phyloP scores from a whole-genome alignment of 2,888 invertebrate genomes.

The Platycheirus albimanus region DNA sequence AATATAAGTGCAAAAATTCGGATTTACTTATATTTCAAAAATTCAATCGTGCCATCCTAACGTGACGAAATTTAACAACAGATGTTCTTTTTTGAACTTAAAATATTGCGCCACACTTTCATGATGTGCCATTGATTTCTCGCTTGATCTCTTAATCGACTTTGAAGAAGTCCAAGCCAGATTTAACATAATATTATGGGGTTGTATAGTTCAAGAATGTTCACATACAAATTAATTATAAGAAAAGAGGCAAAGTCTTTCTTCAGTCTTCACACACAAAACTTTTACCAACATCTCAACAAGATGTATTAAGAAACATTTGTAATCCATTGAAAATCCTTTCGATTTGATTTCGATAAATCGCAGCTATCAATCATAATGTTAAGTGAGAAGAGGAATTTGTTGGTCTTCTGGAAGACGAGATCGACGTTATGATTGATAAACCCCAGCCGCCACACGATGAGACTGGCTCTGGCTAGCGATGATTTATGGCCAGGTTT shows the following conservation, averaged over 20 bases:
- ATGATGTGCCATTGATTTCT: conserved; percentile 32
- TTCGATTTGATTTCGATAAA: conserved; percentile 75
- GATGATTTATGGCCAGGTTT: conserved; percentile 66
- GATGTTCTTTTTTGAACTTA: neutral
- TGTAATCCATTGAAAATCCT: conserved; percentile 72
- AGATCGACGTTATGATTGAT: conserved; percentile 75
- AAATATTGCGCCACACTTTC: conserved; percentile 27
- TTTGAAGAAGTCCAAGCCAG: conserved; percentile 34
- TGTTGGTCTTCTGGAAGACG: conserved; percentile 65
- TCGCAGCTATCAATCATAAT: conserved; percentile 76
- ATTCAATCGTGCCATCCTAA: too few species aligned
- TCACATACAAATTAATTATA: conserved; percentile 72
- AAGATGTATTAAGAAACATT: conserved; percentile 73
- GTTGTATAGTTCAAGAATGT: conserved; percentile 74
- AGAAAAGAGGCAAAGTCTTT: conserved; percentile 51
- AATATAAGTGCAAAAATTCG: too few species aligned
- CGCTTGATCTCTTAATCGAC: conserved; percentile 69
- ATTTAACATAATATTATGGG: conserved; percentile 35
- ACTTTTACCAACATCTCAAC: conserved; percentile 71
- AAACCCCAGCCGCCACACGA: conserved; percentile 71
- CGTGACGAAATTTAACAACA: too few species aligned
- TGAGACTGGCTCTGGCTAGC: conserved; percentile 49
- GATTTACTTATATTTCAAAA: too few species aligned
- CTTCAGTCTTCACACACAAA: conserved; percentile 61
- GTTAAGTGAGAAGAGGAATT: conserved; percentile 76